Conservation (phyloP, 2,113 vertebrate genomes). For the Strix aluco region DNA sequence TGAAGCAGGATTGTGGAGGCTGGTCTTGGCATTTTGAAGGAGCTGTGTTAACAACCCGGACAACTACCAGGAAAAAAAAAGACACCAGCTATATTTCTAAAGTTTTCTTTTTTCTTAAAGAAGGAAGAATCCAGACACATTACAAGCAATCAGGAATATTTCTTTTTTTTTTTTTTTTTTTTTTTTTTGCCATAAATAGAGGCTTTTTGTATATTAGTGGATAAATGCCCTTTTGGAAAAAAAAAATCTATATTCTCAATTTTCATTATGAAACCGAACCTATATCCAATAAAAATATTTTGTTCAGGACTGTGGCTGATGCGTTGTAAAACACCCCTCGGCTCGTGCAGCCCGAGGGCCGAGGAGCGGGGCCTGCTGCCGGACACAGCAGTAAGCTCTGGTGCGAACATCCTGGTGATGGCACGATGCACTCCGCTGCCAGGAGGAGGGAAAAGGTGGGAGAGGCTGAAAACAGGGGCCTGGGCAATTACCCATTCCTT, state of each 20-base stretch:
- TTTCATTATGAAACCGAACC: slow-evolving; percentile 6
- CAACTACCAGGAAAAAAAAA: neutral
- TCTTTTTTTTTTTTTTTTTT: neutral
- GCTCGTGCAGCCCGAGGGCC: neutral
- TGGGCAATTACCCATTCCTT: neutral
- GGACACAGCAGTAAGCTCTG: neutral
- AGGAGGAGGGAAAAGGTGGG: neutral
- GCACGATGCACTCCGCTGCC: neutral
- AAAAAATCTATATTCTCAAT: neutral
- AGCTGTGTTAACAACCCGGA: neutral
- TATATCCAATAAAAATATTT: slow-evolving; percentile 51
- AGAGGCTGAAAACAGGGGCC: neutral
- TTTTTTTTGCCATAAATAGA: neutral
- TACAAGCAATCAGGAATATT: neutral
- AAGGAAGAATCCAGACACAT: neutral
- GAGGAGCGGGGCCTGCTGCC: neutral
- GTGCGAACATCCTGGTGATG: neutral
- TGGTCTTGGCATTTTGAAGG: neutral
- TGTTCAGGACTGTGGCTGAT: neutral
- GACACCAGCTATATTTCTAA: neutral
- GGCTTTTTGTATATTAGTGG: slow-evolving; percentile 40
- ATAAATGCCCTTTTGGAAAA: slow-evolving; percentile 3
- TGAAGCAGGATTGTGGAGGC: neutral
- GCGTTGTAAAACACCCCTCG: neutral
- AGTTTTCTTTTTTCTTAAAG: neutral